Percentiles rank a stretch among this genome's conserved stretches.
Evolutionary conservation across 2,888 invertebrate genomes (phyloP).

Genomic region (Bellardia pandia): DNA sequence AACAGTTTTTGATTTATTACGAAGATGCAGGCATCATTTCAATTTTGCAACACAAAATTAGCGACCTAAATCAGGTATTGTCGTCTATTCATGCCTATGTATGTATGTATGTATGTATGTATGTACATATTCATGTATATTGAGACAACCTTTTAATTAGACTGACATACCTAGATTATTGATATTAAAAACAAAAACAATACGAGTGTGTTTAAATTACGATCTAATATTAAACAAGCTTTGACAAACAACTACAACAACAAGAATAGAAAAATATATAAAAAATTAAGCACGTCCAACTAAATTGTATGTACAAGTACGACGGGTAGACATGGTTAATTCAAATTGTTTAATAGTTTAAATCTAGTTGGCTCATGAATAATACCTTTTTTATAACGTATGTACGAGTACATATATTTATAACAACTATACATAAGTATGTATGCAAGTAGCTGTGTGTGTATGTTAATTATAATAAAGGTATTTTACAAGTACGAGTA

Average conservation of each 20-base stretch:
- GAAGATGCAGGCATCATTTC: not conserved
- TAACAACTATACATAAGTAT: slow-evolving; percentile 11
- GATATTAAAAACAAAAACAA: slow-evolving; percentile 31
- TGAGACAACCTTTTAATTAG: slow-evolving; percentile 54
- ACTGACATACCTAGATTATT: slow-evolving; percentile 52
- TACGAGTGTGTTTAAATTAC: slow-evolving; percentile 37
- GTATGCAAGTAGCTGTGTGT: not conserved
- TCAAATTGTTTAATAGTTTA: slow-evolving; percentile 46
- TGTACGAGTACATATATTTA: not conserved
- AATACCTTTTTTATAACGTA: slow-evolving; percentile 11
- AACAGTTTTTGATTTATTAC: too few relatives aligned
- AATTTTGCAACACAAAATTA: not conserved
- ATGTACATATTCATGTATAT: slow-evolving; percentile 1
- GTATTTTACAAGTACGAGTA: slow-evolving; percentile 12
- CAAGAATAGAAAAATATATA: not conserved
- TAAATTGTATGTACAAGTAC: slow-evolving; percentile 10
- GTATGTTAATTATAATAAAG: slow-evolving; percentile 23
- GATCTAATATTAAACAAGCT: slow-evolving; percentile 44
- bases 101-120: too few relatives aligned
- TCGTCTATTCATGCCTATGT: not conserved
- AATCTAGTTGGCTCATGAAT: slow-evolving; percentile 41
- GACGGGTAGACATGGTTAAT: slow-evolving; percentile 5
- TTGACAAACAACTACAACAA: slow-evolving; percentile 16
- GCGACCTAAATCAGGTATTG: not conserved
- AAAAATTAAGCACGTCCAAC: slow-evolving; percentile 39